Conservation (phyloP, 2,113 vertebrate genomes). For the Leucosticte australis region DNA sequence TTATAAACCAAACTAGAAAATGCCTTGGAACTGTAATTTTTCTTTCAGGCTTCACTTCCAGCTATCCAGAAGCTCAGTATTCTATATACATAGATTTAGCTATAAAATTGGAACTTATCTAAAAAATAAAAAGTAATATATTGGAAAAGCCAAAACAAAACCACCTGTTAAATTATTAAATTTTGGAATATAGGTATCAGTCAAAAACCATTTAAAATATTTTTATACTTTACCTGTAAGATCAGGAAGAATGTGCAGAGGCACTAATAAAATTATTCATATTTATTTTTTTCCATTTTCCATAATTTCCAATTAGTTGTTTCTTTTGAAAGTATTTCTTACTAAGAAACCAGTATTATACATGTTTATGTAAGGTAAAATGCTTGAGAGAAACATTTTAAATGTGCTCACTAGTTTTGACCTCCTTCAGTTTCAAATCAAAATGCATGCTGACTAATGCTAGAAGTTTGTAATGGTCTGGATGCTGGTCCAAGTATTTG, state of each 20-base stretch:
- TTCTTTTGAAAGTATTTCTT: background rate
- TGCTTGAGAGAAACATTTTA: background rate
- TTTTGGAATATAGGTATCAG: background rate
- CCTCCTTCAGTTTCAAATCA: background rate
- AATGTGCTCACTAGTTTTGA: background rate
- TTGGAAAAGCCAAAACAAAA: background rate
- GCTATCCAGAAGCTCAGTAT: background rate
- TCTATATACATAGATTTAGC: background rate
- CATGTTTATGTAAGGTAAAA: background rate
- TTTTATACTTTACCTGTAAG: background rate
- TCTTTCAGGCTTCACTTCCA: background rate
- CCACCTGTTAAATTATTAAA: background rate
- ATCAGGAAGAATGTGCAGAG: background rate
- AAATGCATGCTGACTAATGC: background rate
- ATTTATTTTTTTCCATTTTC: background rate
- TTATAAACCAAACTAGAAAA: constrained; percentile 54
- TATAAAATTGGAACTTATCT: background rate
- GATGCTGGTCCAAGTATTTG: background rate
- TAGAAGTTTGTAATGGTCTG: background rate
- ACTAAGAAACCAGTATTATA: background rate
- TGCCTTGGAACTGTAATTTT: constrained; percentile 30
- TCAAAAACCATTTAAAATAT: background rate
- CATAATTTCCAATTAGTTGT: background rate
- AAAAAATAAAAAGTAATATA: background rate
- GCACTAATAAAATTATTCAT: background rate